A percentile compares a stretch with the other conserved stretches of the same genome.
Conservation (phyloP, 2,797 vertebrate species). For the Sebastes kiyomatsui region DNA sequence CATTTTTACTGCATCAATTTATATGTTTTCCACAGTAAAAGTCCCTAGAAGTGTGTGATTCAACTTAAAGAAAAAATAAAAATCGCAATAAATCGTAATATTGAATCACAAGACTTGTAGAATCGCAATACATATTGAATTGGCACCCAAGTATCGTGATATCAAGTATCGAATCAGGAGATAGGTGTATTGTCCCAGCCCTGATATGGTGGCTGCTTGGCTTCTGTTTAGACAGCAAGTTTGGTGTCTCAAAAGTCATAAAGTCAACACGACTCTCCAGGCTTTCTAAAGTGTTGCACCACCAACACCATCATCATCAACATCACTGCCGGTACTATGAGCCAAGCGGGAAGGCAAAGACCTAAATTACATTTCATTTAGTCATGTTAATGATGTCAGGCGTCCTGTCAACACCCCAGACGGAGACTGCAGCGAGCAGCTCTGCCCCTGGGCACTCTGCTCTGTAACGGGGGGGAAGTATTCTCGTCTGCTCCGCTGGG, state of each 20-base stretch:
- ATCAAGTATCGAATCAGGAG: too few species aligned
- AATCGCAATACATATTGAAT: too few species aligned
- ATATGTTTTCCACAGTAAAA: too few species aligned
- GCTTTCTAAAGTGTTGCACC: conserved; percentile 11
- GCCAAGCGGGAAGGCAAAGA: conserved; percentile 25
- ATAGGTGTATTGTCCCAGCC: too few species aligned
- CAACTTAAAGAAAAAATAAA: too few species aligned
- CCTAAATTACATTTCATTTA: conserved; percentile 60
- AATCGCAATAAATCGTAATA: too few species aligned
- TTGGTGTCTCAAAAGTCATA: background rate
- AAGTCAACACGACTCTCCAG: conserved; percentile 32
- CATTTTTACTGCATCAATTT: too few species aligned
- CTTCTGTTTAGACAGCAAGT: background rate
- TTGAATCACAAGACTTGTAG: too few species aligned
- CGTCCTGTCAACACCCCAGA: conserved; percentile 68
- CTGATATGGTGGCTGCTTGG: background rate
- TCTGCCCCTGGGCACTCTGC: conserved; percentile 29
- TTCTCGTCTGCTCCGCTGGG: conserved; percentile 36
- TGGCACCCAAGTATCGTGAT: too few species aligned
- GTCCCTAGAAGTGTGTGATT: too few species aligned
- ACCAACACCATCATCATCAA: conserved; percentile 16
- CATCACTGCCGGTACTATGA: conserved; percentile 6
- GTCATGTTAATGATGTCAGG: conserved; percentile 73
- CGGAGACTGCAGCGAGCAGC: conserved; percentile 23
- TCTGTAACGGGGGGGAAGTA: conserved; percentile 19